phyloP scores from a whole-genome alignment of 2,113 vertebrate species.

The Bostrychus sinensis region DNA sequence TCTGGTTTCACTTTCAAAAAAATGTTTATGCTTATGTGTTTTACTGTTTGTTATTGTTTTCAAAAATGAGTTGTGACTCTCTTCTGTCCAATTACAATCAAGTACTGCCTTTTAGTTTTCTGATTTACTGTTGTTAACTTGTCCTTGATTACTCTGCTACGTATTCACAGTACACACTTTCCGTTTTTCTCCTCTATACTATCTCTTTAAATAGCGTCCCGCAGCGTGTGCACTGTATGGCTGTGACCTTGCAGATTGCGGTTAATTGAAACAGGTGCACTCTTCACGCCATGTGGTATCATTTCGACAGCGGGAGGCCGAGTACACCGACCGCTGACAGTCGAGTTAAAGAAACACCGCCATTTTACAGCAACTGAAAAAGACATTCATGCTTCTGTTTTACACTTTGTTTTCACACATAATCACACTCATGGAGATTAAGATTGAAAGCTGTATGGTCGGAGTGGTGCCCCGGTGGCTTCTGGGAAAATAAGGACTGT shows the following conservation, averaged over 20 bases:
- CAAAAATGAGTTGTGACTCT: too few species aligned
- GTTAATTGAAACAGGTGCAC: conserved; percentile 31
- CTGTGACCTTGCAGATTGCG: conserved; percentile 22
- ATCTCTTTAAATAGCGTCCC: not conserved
- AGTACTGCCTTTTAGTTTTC: too few species aligned
- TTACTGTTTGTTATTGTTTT: too few species aligned
- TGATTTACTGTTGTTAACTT: too few species aligned
- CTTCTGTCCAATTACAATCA: too few species aligned
- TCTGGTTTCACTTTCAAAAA: too few species aligned
- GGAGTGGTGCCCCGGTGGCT: conserved; percentile 3
- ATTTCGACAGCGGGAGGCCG: conserved; percentile 1
- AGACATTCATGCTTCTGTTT: not conserved
- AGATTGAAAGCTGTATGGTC: not conserved
- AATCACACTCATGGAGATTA: not conserved
- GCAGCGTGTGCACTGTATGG: not conserved
- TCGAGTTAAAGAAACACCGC: not conserved
- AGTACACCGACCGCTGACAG: not conserved
- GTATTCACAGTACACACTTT: not conserved
- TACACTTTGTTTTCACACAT: too few species aligned
- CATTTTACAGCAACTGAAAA: not conserved
- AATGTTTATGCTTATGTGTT: too few species aligned
- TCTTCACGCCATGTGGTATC: not conserved
- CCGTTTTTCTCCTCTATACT: not conserved
- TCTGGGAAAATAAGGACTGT: conserved; percentile 11
- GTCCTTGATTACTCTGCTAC: not conserved